Base-by-base conservation (phyloP, 1,140 invertebrate genomes). In the Drosophila ercepeae region DNA sequence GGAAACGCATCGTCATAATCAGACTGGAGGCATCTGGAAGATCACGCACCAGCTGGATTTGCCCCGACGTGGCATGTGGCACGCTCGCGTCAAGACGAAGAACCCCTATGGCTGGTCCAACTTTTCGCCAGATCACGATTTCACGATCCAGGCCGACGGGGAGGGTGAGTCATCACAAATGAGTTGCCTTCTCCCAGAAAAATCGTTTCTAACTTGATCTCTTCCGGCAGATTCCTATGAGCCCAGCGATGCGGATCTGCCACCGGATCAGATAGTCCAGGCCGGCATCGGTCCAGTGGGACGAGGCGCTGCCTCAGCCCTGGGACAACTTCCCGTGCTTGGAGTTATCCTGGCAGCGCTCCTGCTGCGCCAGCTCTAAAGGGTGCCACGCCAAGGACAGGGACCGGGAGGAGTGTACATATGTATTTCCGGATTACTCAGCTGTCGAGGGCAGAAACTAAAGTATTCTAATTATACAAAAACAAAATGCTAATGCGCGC, bases 91-190 rank as follows among this genome's bases (percentile, higher is more conserved):
- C 11, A 86, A 77, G 72, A 74, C 88, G 50, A 89, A 75, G 74
- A 91, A 91, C 48, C 90, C 76, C n/a, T 44, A 76, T 8, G 90
- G 90, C 5, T 91, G 90, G 90, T 91, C 90, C n/a, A 61, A 75
- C 45, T 91, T 91, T 46, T 89, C 90, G 19, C 59, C 68, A 0
- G 60, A 78, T 13, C 75, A 90, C 46, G 72, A 79, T 4, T 83
- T 91, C 27, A 36, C 42, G n/a, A 73, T 89, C n/a, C 39, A 54
- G 7, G 55, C 78, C 0, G 61, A 57, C 18, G 36, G 36, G 8
- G 75, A 69, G 23, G 79, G 82, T 88, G 52, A 36, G 39, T 16
- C 29, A 4, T 11, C 29, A 32, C 4, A 32, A 32, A 4, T 8
- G 7, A 8, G 7, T 23, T 4, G 21, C 0, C n/a, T 2, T 27